A percentile compares a stretch with the other conserved stretches of the same genome.
phyloP scores from a whole-genome alignment of 2,797 vertebrate species.

The Darevskia nairensis region DNA sequence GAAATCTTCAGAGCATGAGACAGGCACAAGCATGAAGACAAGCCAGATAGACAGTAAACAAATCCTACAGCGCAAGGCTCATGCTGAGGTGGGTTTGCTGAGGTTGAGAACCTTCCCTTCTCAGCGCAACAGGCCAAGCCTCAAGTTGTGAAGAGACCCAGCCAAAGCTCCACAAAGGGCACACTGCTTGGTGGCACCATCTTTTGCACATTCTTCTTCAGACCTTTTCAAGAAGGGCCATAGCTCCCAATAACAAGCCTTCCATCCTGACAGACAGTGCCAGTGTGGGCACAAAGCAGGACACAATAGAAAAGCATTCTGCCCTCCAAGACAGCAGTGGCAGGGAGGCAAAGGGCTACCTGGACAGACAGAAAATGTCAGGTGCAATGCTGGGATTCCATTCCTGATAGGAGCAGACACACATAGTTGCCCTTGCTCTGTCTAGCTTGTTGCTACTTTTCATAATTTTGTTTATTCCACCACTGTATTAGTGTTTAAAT shows the following conservation, averaged over 20 bases:
- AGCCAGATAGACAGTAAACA: too few relatives aligned
- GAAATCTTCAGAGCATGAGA: conserved; percentile 86
- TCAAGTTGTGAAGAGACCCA: neutral
- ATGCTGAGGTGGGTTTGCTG: too few relatives aligned
- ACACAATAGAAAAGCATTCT: conserved; percentile 2
- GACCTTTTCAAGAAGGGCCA: neutral
- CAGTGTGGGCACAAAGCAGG: neutral
- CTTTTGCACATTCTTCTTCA: neutral
- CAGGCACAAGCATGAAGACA: too few relatives aligned
- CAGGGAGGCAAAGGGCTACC: neutral
- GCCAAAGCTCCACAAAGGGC: neutral
- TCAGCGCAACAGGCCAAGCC: neutral
- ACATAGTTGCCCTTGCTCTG: neutral
- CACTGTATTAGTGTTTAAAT: neutral
- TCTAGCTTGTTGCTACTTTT: neutral
- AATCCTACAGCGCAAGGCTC: too few relatives aligned
- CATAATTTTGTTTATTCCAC: neutral
- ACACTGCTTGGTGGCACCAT: neutral
- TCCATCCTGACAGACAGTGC: conserved; percentile 10
- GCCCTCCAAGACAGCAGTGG: conserved; percentile 3
- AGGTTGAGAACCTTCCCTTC: neutral
- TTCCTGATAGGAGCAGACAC: neutral
- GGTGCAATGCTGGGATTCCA: conserved; percentile 37
- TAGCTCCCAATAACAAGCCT: neutral
- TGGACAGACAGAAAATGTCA: conserved; percentile 41